Conservation (phyloP, 2,797 vertebrate genomes). For the Gorsachius magnificus region DNA sequence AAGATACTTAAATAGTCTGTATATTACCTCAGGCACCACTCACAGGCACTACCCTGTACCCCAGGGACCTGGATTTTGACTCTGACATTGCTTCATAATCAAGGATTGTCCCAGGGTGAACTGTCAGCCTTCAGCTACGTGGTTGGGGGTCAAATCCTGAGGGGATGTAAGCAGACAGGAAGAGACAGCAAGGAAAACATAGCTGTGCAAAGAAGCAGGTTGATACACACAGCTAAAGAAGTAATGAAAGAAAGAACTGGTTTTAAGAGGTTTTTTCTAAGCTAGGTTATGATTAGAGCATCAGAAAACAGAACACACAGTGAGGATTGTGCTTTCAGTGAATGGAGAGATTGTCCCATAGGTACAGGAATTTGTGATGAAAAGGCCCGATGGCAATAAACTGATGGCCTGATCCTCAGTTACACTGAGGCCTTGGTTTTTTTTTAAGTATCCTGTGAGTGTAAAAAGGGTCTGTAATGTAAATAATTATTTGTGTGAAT, state of each 20-base stretch:
- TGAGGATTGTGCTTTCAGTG: background rate
- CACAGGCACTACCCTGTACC: background rate
- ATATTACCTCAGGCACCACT: conserved; percentile 57
- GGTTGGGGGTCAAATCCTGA: conserved; percentile 43
- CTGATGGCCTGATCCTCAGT: background rate
- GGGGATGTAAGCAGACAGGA: conserved; percentile 1
- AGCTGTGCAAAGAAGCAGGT: conserved; percentile 15
- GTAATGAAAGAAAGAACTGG: background rate
- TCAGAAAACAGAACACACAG: background rate
- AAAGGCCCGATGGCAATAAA: background rate
- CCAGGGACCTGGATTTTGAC: conserved; percentile 28
- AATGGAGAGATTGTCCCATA: background rate
- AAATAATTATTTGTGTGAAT: background rate
- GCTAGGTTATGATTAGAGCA: background rate
- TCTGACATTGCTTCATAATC: conserved; percentile 41
- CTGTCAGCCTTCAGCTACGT: background rate
- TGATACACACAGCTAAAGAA: background rate
- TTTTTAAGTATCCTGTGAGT: background rate
- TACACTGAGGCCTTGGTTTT: background rate
- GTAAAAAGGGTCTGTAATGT: background rate
- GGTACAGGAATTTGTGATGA: background rate
- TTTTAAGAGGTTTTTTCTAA: background rate
- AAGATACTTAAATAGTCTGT: conserved; percentile 30
- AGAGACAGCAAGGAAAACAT: conserved; percentile 20
- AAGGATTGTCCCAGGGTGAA: conserved; percentile 30